Conservation (phyloP, 2,797 vertebrate genomes). For the Arrhamphus sclerolepis region DNA sequence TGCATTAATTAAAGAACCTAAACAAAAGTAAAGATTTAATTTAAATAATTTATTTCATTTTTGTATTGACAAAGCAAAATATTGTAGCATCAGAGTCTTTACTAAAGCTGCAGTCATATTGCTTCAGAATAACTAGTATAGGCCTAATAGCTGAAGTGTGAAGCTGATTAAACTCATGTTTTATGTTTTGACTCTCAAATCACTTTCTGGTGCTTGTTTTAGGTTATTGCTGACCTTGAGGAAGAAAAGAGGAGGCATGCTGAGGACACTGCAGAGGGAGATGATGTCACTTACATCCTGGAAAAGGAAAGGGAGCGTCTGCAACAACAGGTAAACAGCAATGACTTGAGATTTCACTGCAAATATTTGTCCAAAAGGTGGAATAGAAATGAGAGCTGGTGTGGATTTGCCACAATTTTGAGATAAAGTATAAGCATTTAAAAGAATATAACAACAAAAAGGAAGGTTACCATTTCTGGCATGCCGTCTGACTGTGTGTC, state of each 20-base stretch:
- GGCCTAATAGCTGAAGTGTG: background rate
- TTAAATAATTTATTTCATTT: too few relatives aligned
- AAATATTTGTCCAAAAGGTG: background rate
- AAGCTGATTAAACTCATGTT: background rate
- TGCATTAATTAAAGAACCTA: too few relatives aligned
- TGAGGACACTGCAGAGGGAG: slow-evolving; percentile 94
- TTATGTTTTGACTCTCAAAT: slow-evolving; percentile 8
- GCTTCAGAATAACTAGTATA: background rate
- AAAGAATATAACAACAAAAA: background rate
- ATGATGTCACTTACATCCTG: slow-evolving; percentile 97
- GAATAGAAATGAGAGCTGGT: background rate
- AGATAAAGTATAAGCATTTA: background rate
- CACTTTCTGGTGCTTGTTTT: slow-evolving; percentile 57
- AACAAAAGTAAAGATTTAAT: too few relatives aligned
- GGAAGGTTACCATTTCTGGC: background rate
- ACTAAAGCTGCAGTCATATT: too few relatives aligned
- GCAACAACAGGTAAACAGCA: slow-evolving; percentile 88
- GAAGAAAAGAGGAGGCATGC: slow-evolving; percentile 93
- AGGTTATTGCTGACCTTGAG: slow-evolving; percentile 97
- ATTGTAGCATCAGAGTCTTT: too few relatives aligned
- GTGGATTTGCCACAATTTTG: background rate
- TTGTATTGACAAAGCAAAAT: too few relatives aligned
- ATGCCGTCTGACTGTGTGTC: background rate
- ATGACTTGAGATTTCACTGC: background rate
- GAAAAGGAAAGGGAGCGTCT: slow-evolving; percentile 95